These are phyloP conservation scores for Drosophila insularis DNA, from an alignment of 1,140 invertebrate genomes.

Conservation along the genomic window DNA sequence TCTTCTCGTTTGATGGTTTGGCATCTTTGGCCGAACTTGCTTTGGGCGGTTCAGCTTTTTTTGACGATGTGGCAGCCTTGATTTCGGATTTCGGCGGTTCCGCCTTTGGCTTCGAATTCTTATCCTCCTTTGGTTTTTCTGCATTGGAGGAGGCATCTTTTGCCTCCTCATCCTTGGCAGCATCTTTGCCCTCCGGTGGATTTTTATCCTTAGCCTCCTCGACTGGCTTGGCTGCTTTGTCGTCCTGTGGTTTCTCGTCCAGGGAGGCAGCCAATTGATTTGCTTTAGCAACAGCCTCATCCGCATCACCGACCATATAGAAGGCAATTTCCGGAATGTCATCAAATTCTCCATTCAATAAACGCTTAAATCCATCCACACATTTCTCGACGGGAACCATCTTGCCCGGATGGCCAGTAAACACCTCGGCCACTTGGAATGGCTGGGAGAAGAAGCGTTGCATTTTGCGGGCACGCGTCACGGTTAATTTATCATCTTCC, in stretches of 20 bases:
- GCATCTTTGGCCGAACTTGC: neutral
- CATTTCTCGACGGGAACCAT: constrained; percentile 86
- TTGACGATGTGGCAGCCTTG: neutral
- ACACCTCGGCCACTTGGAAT: constrained; percentile 90
- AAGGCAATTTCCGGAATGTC: constrained; percentile 93
- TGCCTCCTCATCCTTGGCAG: neutral
- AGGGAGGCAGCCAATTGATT: constrained; percentile 85
- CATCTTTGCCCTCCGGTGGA: constrained; percentile 10
- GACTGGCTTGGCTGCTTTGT: neutral
- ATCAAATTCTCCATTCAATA: constrained; percentile 89
- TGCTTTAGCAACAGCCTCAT: constrained; percentile 90
- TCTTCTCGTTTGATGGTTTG: neutral
- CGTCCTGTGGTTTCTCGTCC: neutral
- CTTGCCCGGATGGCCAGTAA: constrained; percentile 87
- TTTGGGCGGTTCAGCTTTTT: neutral
- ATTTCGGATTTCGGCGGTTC: neutral
- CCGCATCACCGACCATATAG: constrained; percentile 93
- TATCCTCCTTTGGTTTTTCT: neutral
- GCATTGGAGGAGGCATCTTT: constrained; percentile 5
- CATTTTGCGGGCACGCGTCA: constrained; percentile 92
- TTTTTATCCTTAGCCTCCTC: too few relatives aligned
- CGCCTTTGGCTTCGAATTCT: too few relatives aligned
- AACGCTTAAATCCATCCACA: constrained; percentile 83
- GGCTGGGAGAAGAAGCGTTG: constrained; percentile 92
- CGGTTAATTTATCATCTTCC: constrained; percentile 92